Percentiles rank a stretch among this genome's conserved stretches.
Evolutionary conservation across 2,888 invertebrate species (phyloP).

Genomic region (Xiphydria camelus): DNA sequence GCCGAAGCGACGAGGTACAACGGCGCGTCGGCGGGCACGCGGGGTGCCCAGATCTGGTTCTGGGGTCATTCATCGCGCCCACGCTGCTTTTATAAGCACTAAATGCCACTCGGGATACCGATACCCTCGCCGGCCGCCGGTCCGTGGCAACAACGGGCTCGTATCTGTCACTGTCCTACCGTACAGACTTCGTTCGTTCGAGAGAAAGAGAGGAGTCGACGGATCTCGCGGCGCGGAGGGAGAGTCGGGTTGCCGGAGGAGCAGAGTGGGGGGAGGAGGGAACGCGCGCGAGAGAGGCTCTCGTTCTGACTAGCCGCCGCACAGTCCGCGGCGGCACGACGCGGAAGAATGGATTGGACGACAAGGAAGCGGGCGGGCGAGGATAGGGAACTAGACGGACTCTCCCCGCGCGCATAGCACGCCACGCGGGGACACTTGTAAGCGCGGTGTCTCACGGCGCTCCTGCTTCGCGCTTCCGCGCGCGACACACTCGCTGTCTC

Average conservation of each 20-base stretch:
- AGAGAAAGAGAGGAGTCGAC: no score
- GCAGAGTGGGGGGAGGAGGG: no score
- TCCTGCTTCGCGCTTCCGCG: no score
- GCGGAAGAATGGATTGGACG: conserved; percentile 20
- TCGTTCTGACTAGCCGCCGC: no score
- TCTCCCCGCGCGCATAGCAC: no score
- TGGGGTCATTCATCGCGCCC: conserved; percentile 35
- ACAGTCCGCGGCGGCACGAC: conserved; percentile 18
- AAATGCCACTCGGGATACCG: conserved; percentile 44
- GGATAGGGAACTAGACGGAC: conserved; percentile 29
- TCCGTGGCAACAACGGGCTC: conserved; percentile 28
- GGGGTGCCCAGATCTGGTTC: conserved; percentile 29
- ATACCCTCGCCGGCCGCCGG: conserved; percentile 27
- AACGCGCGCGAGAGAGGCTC: no score
- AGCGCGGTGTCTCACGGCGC: conserved; percentile 33
- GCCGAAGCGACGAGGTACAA: no score
- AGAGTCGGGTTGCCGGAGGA: no score
- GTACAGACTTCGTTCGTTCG: no score
- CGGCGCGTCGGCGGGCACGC: not conserved
- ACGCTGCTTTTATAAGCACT: conserved; percentile 31
- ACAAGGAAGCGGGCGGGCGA: conserved; percentile 30
- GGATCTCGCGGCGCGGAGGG: no score
- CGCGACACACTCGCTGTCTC: no score
- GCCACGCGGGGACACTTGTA: conserved; percentile 43
- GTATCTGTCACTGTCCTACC: conserved; percentile 39